A percentile compares a stretch with the other conserved stretches of the same genome.
Evolutionary conservation across 2,797 vertebrate species (phyloP).

Genomic region (Acestrorhynchus altus): DNA sequence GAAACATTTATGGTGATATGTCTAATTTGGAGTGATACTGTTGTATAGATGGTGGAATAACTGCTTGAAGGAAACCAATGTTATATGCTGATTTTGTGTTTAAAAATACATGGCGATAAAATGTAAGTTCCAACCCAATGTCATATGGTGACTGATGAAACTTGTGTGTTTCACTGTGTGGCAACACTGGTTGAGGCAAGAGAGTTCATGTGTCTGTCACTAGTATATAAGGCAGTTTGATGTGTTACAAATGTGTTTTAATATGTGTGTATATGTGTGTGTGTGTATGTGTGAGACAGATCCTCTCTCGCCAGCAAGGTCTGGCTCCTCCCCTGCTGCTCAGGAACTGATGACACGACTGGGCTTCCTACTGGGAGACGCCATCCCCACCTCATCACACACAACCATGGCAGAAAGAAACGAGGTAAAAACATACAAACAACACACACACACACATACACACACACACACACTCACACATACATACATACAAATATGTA

Average conservation of each 20-base stretch:
- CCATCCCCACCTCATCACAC: conserved; percentile 87
- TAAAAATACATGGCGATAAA: not conserved
- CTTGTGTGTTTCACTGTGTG: conserved; percentile 7
- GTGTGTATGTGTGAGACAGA: conserved; percentile 45
- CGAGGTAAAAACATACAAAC: conserved; percentile 36
- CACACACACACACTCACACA: not conserved
- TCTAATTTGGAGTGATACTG: too few relatives aligned
- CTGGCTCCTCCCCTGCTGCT: conserved; percentile 90
- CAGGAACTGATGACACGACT: conserved; percentile 98
- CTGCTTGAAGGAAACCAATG: too few relatives aligned
- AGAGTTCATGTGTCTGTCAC: not conserved
- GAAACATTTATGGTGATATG: not conserved
- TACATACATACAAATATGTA: too few relatives aligned
- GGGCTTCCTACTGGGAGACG: conserved; percentile 97
- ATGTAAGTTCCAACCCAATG: not conserved
- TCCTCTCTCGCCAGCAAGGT: conserved; percentile 63
- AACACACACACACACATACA: not conserved
- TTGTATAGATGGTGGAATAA: too few relatives aligned
- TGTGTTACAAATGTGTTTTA: conserved; percentile 14
- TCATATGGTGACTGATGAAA: not conserved
- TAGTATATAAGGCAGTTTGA: not conserved
- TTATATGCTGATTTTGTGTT: not conserved
- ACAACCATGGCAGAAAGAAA: conserved; percentile 86
- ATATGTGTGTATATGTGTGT: conserved; percentile 30
- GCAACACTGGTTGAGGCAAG: not conserved